A percentile compares a stretch with the other conserved stretches of the same genome.
Conservation (phyloP, 2,888 invertebrate species). For the Xestia xanthographa region DNA sequence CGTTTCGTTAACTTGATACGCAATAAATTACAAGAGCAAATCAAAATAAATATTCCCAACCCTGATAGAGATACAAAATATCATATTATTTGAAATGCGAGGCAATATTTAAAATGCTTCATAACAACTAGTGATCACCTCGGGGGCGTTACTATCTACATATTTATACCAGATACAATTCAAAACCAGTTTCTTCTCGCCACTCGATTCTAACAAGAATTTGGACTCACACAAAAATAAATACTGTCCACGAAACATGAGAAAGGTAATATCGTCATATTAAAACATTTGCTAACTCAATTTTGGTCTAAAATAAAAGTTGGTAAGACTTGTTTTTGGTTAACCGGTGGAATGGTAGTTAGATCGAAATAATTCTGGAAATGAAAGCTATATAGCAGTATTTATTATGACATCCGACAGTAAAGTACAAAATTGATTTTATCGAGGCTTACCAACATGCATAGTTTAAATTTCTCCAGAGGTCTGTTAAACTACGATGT, state of each 20-base stretch:
- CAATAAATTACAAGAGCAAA: slow-evolving; percentile 66
- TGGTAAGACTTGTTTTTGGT: slow-evolving; percentile 80
- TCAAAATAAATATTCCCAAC: slow-evolving; percentile 68
- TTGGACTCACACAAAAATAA: slow-evolving; percentile 89
- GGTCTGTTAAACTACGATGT: slow-evolving; percentile 72
- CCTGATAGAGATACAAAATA: slow-evolving; percentile 77
- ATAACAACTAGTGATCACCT: slow-evolving; percentile 82
- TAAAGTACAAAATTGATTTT: slow-evolving; percentile 89
- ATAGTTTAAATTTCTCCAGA: slow-evolving; percentile 81
- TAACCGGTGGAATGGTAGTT: slow-evolving; percentile 73
- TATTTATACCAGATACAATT: slow-evolving; percentile 86
- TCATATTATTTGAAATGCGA: slow-evolving; percentile 77
- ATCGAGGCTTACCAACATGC: slow-evolving; percentile 81
- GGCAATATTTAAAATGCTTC: slow-evolving; percentile 81
- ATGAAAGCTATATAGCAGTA: slow-evolving; percentile 85
- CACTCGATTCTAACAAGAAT: slow-evolving; percentile 89
- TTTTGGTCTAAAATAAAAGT: slow-evolving; percentile 77
- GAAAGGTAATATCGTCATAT: slow-evolving; percentile 84
- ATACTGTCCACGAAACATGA: slow-evolving; percentile 88
- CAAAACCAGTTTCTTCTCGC: slow-evolving; percentile 86
- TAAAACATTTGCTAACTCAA: slow-evolving; percentile 77
- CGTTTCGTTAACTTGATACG: slow-evolving; percentile 64
- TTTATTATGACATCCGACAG: slow-evolving; percentile 88
- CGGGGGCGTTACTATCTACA: slow-evolving; percentile 87
- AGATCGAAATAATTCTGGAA: slow-evolving; percentile 79